phyloP scores from a whole-genome alignment of 1,140 invertebrate species.

The Phenacoccus solenopsis region DNA sequence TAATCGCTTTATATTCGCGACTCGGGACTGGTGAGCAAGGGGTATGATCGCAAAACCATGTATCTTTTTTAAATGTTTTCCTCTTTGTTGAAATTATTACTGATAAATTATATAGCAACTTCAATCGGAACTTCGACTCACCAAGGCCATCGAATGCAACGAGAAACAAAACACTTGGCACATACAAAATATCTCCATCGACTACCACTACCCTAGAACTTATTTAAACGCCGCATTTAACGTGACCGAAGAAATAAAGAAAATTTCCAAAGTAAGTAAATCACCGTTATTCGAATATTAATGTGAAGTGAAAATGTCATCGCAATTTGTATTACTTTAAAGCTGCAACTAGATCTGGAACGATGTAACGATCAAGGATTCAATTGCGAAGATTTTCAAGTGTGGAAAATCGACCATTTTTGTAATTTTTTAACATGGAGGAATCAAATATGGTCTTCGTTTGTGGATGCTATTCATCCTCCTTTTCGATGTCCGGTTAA shows the following conservation, averaged over 20 bases:
- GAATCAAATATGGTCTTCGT: constrained; percentile 14
- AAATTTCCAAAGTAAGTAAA: neutral
- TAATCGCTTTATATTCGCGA: too few species aligned
- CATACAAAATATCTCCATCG: neutral
- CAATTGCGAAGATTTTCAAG: constrained; percentile 20
- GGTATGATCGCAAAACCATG: too few species aligned
- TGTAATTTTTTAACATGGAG: neutral
- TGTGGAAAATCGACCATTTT: neutral
- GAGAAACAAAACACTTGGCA: neutral
- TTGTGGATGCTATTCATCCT: neutral
- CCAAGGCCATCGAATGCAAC: neutral
- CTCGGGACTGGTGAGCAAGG: too few species aligned
- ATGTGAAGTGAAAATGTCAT: too few species aligned
- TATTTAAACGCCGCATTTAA: neutral
- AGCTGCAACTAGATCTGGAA: too few species aligned
- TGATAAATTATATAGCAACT: neutral
- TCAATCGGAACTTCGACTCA: neutral
- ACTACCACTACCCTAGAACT: neutral
- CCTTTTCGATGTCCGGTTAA: constrained; percentile 1
- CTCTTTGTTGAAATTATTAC: too few species aligned
- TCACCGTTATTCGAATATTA: too few species aligned
- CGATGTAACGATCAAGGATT: constrained; percentile 10
- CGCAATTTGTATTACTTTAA: too few species aligned
- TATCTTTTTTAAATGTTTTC: too few species aligned
- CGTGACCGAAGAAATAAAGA: neutral